phyloP scores from a whole-genome alignment of 2,797 vertebrate genomes.

The Brachyalestes nurse region DNA sequence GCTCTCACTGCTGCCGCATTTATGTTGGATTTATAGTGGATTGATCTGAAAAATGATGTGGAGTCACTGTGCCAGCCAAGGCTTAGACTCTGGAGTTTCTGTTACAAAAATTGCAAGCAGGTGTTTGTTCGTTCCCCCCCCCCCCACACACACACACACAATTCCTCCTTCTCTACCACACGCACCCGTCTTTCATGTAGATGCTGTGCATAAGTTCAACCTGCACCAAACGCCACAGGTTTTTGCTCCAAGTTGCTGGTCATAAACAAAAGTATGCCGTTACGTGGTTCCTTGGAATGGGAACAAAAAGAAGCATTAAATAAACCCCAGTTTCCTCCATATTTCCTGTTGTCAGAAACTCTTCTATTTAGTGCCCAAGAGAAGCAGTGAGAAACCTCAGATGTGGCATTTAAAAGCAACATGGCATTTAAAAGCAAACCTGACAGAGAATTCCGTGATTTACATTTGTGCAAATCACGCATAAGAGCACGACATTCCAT shows the following conservation, averaged over 20 bases:
- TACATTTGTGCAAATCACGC: constrained; percentile 58
- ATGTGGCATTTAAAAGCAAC: constrained; percentile 47
- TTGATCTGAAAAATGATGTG: constrained; percentile 76
- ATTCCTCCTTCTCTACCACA: constrained; percentile 51
- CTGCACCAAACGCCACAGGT: constrained; percentile 56
- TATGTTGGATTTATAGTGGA: constrained; percentile 71
- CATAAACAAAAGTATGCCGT: constrained; percentile 60
- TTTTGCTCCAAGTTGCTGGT: constrained; percentile 57
- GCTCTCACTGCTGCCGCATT: constrained; percentile 63
- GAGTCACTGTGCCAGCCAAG: constrained; percentile 67
- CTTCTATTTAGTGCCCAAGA: constrained; percentile 52
- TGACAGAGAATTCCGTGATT: constrained; percentile 64
- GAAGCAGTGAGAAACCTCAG: constrained; percentile 50
- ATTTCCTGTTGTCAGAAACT: constrained; percentile 49
- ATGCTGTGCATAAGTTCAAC: constrained; percentile 63
- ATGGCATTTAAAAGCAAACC: constrained; percentile 55
- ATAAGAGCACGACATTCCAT: constrained; percentile 50
- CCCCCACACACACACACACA: too few relatives aligned
- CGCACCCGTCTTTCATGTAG: constrained; percentile 56
- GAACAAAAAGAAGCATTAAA: constrained; percentile 65
- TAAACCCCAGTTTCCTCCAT: constrained; percentile 62
- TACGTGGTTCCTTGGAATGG: constrained; percentile 57
- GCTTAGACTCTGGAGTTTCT: constrained; percentile 64
- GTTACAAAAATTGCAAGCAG: constrained; percentile 82
- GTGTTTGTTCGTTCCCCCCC: constrained; percentile 70